A percentile compares a stretch with the other conserved stretches of the same genome.
Evolutionary conservation across 2,113 vertebrate genomes (phyloP).

Genomic region (Fregata magnificens): DNA sequence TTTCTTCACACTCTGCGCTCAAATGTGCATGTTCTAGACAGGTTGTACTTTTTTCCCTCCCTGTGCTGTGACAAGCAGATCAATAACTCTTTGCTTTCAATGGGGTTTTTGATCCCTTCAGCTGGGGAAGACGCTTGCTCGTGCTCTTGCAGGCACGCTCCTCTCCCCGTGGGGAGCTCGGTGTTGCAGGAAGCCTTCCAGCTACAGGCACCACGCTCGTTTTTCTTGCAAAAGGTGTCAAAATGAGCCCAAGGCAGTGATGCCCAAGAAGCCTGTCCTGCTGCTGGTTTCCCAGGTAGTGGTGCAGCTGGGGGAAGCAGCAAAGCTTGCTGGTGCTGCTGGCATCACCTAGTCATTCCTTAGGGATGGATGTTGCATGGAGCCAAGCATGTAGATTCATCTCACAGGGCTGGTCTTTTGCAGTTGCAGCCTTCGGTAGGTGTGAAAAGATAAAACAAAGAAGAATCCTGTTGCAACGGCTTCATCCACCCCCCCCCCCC

Average conservation of each 20-base stretch:
- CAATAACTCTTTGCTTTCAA: neutral
- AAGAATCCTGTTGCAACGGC: neutral
- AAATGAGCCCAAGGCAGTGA: neutral
- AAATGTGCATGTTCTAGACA: neutral
- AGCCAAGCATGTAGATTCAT: fast-evolving
- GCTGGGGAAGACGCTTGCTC: neutral
- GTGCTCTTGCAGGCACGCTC: fast-evolving
- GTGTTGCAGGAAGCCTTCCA: neutral
- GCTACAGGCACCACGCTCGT: fast-evolving
- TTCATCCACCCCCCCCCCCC: neutral
- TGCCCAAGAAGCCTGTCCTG: neutral
- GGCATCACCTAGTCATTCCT: neutral
- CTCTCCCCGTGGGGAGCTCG: neutral
- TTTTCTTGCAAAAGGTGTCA: neutral
- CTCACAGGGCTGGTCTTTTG: neutral
- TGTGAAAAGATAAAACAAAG: neutral
- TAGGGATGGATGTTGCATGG: neutral
- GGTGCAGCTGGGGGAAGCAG: neutral
- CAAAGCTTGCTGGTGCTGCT: neutral
- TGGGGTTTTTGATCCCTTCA: neutral
- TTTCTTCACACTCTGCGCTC: neutral
- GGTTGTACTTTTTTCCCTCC: neutral
- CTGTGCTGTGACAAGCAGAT: neutral
- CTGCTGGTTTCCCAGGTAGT: neutral
- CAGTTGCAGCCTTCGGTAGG: neutral